These are phyloP conservation scores for Choristoneura rosaceana DNA, from an alignment of 2,888 invertebrate species.

Conservation along the genomic window DNA sequence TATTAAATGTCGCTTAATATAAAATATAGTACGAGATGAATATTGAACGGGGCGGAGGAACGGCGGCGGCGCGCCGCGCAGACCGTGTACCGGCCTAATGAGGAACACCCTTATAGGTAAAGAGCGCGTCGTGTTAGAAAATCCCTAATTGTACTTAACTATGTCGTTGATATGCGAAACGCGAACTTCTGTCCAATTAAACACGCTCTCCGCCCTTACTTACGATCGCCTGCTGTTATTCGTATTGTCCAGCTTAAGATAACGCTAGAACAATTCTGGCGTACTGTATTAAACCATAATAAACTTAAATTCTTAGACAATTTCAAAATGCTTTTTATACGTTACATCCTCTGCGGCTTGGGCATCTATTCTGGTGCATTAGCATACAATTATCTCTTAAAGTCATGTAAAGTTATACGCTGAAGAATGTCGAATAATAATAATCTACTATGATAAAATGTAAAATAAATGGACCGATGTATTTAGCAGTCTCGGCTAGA, in stretches of 20 bases:
- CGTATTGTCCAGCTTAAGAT: slow-evolving; percentile 32
- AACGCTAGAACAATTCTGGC: slow-evolving; percentile 27
- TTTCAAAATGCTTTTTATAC: slow-evolving; percentile 45
- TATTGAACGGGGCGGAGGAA: slow-evolving; percentile 70
- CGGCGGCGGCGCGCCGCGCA: slow-evolving; percentile 52
- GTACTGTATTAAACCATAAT: slow-evolving; percentile 33
- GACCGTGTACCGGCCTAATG: slow-evolving; percentile 74
- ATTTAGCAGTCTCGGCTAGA: slow-evolving; percentile 56
- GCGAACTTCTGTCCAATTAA: slow-evolving; percentile 70
- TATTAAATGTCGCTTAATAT: slow-evolving; percentile 51
- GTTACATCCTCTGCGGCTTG: slow-evolving; percentile 54
- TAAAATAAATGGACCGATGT: slow-evolving; percentile 55
- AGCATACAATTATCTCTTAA: slow-evolving; percentile 70
- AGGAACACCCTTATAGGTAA: slow-evolving; percentile 68
- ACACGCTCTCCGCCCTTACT: slow-evolving; percentile 54
- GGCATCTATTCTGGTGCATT: slow-evolving; percentile 62
- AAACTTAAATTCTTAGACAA: slow-evolving; percentile 41
- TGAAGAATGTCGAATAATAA: slow-evolving; percentile 64
- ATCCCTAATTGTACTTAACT: slow-evolving; percentile 76
- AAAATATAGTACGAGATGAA: slow-evolving; percentile 73
- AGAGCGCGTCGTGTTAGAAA: slow-evolving; percentile 71
- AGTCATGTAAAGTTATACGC: slow-evolving; percentile 63
- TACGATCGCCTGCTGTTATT: slow-evolving; percentile 42
- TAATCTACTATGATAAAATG: slow-evolving; percentile 56
- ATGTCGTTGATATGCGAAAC: slow-evolving; percentile 73